These are phyloP conservation scores for Chaenodraco wilsoni DNA, from an alignment of 2,797 vertebrate genomes.

Conservation along the genomic window DNA sequence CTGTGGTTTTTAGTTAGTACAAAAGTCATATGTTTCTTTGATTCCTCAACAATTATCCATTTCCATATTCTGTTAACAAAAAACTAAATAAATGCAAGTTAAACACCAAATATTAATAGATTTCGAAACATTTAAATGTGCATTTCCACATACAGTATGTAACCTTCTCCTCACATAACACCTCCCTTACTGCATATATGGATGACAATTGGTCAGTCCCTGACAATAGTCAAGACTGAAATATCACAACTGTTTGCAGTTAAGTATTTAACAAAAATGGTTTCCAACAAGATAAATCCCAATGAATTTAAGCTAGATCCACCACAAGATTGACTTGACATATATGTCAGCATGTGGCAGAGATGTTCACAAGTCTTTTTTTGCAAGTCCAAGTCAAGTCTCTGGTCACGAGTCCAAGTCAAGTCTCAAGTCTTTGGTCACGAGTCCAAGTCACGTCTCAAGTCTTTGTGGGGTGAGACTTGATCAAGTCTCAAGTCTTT, in stretches of 20 bases:
- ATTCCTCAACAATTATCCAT: background rate
- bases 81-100: background rate
- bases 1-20: constrained; percentile 2
- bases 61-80: background rate
- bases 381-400: too few relatives aligned
- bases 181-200: background rate
- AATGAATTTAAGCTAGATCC: too few relatives aligned
- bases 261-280: too few relatives aligned
- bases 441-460: too few relatives aligned
- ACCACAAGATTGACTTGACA: too few relatives aligned
- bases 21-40: background rate
- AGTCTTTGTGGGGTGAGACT: too few relatives aligned
- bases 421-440: too few relatives aligned
- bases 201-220: background rate
- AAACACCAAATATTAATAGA: background rate
- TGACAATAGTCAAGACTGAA: background rate
- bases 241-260: background rate
- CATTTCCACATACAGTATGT: background rate
- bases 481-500: too few relatives aligned
- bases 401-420: too few relatives aligned
- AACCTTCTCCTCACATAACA: background rate
- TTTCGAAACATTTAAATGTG: background rate
- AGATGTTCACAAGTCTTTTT: too few relatives aligned
- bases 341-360: too few relatives aligned
- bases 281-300: too few relatives aligned